Evolutionary conservation across 2,888 invertebrate species (phyloP), one percentile per base, ranked within the genome.

Genomic region (Pycnomerus fuliginosus): DNA sequence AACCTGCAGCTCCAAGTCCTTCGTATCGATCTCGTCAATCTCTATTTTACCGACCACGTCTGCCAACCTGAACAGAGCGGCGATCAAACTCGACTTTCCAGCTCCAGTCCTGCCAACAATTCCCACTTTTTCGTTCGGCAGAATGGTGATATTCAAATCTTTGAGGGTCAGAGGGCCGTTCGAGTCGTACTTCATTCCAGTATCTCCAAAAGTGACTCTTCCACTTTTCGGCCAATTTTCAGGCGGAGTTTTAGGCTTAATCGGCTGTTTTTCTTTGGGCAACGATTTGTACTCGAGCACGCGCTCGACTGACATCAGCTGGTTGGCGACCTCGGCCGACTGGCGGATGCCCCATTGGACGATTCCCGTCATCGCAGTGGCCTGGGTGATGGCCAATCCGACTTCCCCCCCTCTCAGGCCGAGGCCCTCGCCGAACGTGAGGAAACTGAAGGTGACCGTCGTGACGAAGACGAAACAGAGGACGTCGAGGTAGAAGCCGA

Each of bases 331-430:
- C 72, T 92, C 91, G 0, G 91, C 89, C 46, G 87, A 80, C 74
- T 91, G 91, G 22, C 90, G 75, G 66, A 92, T 86, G 1, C 88
- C 90, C 84, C 90, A 92, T 61, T 81, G 80, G 1, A 82, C 72
- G 74, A 85, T 76, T 12, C 78, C 75, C 1, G 81, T 80, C 50
- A 83, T 63, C 4, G 74, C 76, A 55, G 79, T 77, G 40, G 80
- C 77, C 69, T 83, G 83, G 1, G 84, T 81, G 46, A 84, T 83
- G 1, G 82, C 83, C 25, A 84, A 64, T 10, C 83, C 84, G 12
- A 83, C 81, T 58, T 80, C 76, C 13, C 82, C 82, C 32, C 80
- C 80, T 4, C 36, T 28, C 12, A 64, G 32, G 8, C 58, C 68
- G 43, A 59, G 38, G 20, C 10, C 16, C n/a, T 67, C 60, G 23